phyloP scores from a whole-genome alignment of 2,113 vertebrate genomes.

The Cryptotis parvus region DNA sequence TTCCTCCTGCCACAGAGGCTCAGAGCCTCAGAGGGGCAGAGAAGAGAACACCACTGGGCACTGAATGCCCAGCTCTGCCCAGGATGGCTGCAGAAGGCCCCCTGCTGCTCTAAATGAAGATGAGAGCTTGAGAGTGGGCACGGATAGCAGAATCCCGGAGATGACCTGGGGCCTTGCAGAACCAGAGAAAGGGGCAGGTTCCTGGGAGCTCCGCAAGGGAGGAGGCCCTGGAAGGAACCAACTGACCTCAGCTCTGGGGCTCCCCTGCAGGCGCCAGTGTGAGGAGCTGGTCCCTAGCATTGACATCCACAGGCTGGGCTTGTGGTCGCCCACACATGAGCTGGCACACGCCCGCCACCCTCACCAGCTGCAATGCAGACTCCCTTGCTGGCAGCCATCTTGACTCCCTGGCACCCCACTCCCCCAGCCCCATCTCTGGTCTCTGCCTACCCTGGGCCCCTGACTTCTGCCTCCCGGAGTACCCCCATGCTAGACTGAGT shows the following conservation, averaged over 20 bases:
- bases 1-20: not conserved
- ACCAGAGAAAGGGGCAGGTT: too few relatives aligned
- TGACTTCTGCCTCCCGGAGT: not conserved
- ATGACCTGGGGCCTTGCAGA: too few relatives aligned
- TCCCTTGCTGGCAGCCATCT: too few relatives aligned
- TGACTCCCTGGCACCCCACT: not conserved
- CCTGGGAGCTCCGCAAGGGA: too few relatives aligned
- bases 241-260: not conserved
- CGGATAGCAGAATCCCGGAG: too few relatives aligned
- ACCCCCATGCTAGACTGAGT: not conserved
- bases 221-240: not conserved
- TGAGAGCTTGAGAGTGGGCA: too few relatives aligned
- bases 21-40: not conserved
- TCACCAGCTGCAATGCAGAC: fast-evolving
- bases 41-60: too few relatives aligned
- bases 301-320: not conserved
- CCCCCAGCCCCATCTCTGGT: not conserved
- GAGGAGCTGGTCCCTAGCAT: not conserved
- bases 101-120: too few relatives aligned
- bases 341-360: fast-evolving
- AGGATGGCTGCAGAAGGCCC: too few relatives aligned
- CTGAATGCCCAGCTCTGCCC: too few relatives aligned
- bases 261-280: not conserved
- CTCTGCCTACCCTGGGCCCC: not conserved
- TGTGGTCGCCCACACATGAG: too few relatives aligned